Conservation (phyloP, 2,797 vertebrate genomes). For the Scyliorhinus canicula region DNA sequence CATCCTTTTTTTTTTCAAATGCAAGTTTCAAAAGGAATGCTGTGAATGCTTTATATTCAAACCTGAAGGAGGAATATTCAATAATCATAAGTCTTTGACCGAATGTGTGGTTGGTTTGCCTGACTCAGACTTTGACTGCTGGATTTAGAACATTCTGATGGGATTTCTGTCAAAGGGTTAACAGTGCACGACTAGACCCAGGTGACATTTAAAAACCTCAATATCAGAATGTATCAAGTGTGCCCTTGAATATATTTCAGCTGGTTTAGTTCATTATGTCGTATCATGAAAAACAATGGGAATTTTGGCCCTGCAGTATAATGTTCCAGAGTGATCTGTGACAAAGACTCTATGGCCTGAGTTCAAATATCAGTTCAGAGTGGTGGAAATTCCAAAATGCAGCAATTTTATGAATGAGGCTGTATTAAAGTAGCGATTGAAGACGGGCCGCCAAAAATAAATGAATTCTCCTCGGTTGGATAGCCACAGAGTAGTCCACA, state of each 20-base stretch:
- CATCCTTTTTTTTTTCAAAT: background rate
- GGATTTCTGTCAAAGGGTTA: background rate
- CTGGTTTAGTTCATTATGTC: background rate
- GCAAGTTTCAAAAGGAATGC: background rate
- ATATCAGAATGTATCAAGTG: background rate
- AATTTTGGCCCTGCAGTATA: background rate
- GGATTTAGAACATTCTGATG: background rate
- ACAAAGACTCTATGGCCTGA: background rate
- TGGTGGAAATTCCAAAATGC: background rate
- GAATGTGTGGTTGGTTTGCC: background rate
- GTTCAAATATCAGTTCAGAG: background rate
- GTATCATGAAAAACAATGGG: background rate
- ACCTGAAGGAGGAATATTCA: background rate
- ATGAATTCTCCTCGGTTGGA: background rate
- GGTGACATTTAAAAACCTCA: background rate
- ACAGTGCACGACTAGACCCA: background rate
- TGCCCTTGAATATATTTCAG: background rate
- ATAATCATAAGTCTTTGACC: background rate
- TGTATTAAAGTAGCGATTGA: background rate
- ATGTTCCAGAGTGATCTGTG: background rate
- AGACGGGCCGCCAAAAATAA: background rate
- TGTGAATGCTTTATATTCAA: slow-evolving; percentile 13
- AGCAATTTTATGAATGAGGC: background rate
- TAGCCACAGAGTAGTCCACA: background rate
- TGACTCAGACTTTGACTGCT: background rate